Evolutionary conservation across 2,888 invertebrate genomes (phyloP).

Genomic region (Gonocerus acuteangulatus): DNA sequence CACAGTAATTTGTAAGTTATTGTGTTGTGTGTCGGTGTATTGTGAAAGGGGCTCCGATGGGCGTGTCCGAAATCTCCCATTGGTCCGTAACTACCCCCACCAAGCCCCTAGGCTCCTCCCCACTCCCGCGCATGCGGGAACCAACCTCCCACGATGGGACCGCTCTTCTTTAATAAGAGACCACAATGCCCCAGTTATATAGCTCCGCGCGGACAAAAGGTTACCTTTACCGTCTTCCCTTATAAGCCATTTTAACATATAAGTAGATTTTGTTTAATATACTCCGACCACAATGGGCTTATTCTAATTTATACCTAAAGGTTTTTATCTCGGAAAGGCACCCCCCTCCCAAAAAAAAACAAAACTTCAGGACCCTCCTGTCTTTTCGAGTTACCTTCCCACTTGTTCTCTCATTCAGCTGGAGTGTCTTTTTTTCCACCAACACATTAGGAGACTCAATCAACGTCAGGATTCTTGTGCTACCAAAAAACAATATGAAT

Average conservation of each 20-base stretch:
- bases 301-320: too few relatives aligned
- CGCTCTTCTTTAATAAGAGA: constrained; percentile 4
- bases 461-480: too few relatives aligned
- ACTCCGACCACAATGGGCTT: neutral
- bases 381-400: too few relatives aligned
- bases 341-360: too few relatives aligned
- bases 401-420: too few relatives aligned
- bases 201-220: neutral
- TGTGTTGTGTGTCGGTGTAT: constrained; percentile 14
- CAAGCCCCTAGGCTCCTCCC: neutral
- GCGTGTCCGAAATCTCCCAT: neutral
- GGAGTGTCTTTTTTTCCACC: too few relatives aligned
- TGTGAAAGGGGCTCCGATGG: constrained; percentile 8
- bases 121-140: neutral
- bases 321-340: too few relatives aligned
- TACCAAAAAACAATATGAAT: too few relatives aligned
- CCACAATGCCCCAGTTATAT: constrained; percentile 13
- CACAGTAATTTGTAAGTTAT: constrained; percentile 25
- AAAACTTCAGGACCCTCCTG: too few relatives aligned
- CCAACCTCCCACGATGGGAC: constrained; percentile 11
- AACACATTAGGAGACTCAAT: too few relatives aligned
- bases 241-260: constrained; percentile 11
- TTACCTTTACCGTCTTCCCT: constrained; percentile 10
- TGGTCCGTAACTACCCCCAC: constrained; percentile 1
- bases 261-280: constrained; percentile 11